Conservation (phyloP, 2,113 vertebrate genomes). For the Fulmarus glacialis region DNA sequence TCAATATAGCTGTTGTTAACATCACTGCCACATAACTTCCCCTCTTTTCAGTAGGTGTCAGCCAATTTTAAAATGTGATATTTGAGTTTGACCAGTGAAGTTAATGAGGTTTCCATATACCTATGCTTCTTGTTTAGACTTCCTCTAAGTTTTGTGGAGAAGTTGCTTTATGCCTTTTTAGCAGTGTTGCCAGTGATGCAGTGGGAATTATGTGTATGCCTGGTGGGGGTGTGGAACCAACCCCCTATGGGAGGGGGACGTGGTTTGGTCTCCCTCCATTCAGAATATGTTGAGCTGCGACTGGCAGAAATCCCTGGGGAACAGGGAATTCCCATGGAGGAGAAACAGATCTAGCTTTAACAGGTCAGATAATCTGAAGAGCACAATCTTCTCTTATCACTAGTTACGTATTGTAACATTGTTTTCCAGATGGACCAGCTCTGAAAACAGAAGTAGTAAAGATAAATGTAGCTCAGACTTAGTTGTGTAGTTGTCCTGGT, state of each 20-base stretch:
- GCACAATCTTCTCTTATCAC: background rate
- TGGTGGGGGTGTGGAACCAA: background rate
- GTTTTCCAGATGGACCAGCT: background rate
- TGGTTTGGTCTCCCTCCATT: background rate
- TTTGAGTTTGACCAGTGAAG: background rate
- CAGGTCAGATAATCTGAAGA: background rate
- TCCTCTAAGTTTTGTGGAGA: background rate
- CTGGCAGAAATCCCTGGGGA: background rate
- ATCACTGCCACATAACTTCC: background rate
- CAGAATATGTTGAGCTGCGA: background rate
- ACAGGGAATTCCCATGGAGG: fast-evolving
- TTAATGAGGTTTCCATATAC: background rate
- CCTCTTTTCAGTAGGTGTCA: background rate
- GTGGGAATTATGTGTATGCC: background rate
- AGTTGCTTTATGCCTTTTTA: background rate
- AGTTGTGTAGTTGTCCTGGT: background rate
- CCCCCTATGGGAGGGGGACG: background rate
- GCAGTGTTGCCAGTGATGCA: background rate
- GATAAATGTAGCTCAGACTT: background rate
- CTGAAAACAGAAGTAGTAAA: background rate
- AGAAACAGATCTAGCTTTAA: background rate
- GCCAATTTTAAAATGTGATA: background rate
- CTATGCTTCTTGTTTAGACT: background rate
- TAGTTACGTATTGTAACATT: background rate
- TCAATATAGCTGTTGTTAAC: background rate